These are phyloP conservation scores for Chrysocyon brachyurus DNA, from an alignment of 2,797 vertebrate genomes.

Conservation along the genomic window DNA sequence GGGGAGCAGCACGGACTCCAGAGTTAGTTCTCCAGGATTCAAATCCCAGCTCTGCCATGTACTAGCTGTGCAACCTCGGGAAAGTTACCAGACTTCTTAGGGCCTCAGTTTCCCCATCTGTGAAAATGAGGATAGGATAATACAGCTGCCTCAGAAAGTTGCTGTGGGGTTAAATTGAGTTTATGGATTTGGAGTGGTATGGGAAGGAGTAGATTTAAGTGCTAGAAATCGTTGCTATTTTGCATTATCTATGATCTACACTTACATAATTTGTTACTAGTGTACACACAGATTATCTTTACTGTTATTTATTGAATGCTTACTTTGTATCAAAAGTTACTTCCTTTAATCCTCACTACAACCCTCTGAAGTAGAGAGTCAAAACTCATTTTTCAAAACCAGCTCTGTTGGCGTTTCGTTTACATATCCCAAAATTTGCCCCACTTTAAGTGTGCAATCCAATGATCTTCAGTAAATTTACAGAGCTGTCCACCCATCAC, in stretches of 20 bases:
- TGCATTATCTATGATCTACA: neutral
- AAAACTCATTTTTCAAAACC: slow-evolving; percentile 23
- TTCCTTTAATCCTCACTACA: neutral
- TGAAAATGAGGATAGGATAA: neutral
- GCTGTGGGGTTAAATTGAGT: neutral
- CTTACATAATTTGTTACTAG: neutral
- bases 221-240: neutral
- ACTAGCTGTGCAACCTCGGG: neutral
- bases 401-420: slow-evolving; percentile 17
- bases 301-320: slow-evolving; percentile 9
- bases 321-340: neutral
- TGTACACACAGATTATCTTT: neutral
- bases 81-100: neutral
- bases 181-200: neutral
- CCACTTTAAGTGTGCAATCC: neutral
- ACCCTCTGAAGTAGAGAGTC: neutral
- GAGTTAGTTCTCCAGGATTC: neutral
- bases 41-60: neutral
- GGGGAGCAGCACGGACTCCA: neutral
- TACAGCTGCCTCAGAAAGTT: neutral
- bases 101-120: neutral
- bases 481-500: neutral
- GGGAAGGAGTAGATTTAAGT: neutral
- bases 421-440: neutral
- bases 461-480: neutral